phyloP scores from a whole-genome alignment of 2,797 vertebrate genomes.

The Stomatorhinus walkeri region DNA sequence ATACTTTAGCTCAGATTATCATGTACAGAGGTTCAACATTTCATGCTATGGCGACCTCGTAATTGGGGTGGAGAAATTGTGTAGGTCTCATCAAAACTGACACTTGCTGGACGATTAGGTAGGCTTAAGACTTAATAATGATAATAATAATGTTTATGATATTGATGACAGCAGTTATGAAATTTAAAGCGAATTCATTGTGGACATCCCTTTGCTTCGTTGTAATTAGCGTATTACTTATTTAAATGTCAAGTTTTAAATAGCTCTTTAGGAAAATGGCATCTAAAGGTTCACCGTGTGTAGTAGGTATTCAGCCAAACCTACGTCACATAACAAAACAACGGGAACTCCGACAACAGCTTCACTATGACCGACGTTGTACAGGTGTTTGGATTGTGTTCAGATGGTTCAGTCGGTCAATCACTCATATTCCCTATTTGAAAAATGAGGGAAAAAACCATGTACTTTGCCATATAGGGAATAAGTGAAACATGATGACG shows the following conservation, averaged over 20 bases:
- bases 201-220: not conserved
- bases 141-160: not conserved
- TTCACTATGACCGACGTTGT: too few species aligned
- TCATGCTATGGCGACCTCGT: not conserved
- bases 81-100: not conserved
- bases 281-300: not conserved
- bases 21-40: not conserved
- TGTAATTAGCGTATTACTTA: not conserved
- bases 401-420: not conserved
- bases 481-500: not conserved
- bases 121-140: not conserved
- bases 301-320: not conserved
- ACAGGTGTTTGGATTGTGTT: not conserved
- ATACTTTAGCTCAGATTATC: not conserved
- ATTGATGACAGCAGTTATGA: not conserved
- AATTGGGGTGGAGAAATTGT: not conserved
- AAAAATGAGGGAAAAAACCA: not conserved
- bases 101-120: not conserved
- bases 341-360: not conserved
- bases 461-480: not conserved
- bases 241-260: slow-evolving; percentile 7
- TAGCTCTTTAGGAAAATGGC: not conserved
- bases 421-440: not conserved
- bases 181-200: not conserved
- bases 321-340: not conserved